Base-by-base conservation (phyloP, 2,888 invertebrate species). In the Anaspis maculata region DNA sequence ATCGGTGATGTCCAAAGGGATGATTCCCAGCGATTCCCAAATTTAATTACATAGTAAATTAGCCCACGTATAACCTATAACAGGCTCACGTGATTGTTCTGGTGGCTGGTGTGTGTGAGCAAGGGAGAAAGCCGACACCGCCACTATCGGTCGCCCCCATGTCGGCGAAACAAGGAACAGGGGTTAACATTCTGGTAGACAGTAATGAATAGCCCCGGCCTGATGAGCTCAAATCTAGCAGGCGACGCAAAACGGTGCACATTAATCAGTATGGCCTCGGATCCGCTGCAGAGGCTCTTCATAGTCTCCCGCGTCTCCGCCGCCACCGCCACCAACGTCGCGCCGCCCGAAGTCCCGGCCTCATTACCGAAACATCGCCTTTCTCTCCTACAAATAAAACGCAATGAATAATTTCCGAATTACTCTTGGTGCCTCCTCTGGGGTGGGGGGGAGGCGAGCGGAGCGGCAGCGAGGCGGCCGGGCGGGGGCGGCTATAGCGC, bases 211-310 rank as follows among this genome's bases (percentile, higher is more conserved):
- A 56, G 59, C 53, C 50, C 41, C 39, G 45, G 46, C 47, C 51
- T 56, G 55, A 57, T 56, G 55, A 59, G 54, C 53, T 56, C 52
- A 57, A 53, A 56, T 56, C 52, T 52, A 54, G 53, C 51, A 53
- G 56, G 56, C 54, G 57, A 51, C 55, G 55, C 53, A 52, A 56
- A 57, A 56, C 56, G 57, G 44, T 48, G 47, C 41, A 50, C 54
- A 56, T 56, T 52, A 55, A 56, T 56, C 56, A 56, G 56, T 50
- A 53, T 51, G 48, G 52, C 52, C 51, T 54, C 49, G 52, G 19
- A 6, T 19, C 19, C 19, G 9, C 19, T n/a, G n/a, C n/a, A n/a
- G n/a, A n/a, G n/a, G n/a, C n/a, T n/a, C n/a, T n/a, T n/a, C n/a
- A n/a, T n/a, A n/a, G n/a, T n/a, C n/a, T n/a, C n/a, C n/a, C n/a